Conservation (phyloP, 2,113 vertebrate genomes). For the Psophia crepitans region DNA sequence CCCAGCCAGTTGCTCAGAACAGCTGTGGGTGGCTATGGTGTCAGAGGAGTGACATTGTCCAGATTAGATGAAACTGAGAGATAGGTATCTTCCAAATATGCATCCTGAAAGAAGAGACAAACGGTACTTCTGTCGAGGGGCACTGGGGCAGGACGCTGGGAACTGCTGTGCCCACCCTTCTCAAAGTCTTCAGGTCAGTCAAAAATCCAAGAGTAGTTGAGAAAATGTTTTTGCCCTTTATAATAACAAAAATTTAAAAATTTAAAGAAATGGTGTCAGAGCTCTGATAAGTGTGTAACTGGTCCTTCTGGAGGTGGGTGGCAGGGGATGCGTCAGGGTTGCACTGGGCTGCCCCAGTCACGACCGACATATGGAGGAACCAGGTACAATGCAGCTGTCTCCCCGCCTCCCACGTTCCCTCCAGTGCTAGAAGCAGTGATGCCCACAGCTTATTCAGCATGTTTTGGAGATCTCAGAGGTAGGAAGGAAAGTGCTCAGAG, state of each 20-base stretch:
- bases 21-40: neutral
- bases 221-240: neutral
- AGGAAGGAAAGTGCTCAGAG: neutral
- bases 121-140: rapidly evolving
- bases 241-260: neutral
- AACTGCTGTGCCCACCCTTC: neutral
- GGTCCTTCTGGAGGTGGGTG: neutral
- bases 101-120: neutral
- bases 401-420: neutral
- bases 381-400: rapidly evolving
- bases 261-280: neutral
- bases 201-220: neutral
- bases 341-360: neutral
- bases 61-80: neutral
- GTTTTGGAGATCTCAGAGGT: neutral
- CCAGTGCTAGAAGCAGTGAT: neutral
- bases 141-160: neutral
- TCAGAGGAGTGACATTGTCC: neutral
- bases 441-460: neutral
- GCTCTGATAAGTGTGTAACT: neutral
- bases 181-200: neutral
- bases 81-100: neutral
- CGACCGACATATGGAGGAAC: neutral
- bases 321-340: rapidly evolving
- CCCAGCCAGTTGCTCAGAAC: neutral